These are phyloP conservation scores for Chelidonichthys spinosus DNA, from an alignment of 2,797 vertebrate species.

Conservation along the genomic window DNA sequence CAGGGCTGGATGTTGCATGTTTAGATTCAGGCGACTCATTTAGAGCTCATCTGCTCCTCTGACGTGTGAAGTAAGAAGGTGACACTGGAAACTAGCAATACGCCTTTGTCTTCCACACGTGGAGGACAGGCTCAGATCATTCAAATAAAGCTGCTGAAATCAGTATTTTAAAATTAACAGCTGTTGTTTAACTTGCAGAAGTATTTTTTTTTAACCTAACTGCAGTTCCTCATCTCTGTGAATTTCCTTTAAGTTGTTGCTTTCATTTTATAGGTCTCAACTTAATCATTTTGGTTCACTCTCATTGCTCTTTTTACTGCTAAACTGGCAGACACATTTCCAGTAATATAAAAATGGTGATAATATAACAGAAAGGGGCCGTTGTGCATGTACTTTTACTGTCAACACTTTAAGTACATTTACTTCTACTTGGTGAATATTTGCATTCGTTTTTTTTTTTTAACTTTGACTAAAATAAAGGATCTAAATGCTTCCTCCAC, in stretches of 20 bases:
- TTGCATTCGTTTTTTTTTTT: no score
- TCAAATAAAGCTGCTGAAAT: not conserved
- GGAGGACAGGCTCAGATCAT: not conserved
- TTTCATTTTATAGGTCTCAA: not conserved
- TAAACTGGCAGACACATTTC: not conserved
- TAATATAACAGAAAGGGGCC: not conserved
- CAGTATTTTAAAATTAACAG: not conserved
- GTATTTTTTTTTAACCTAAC: no score
- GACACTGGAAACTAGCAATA: not conserved
- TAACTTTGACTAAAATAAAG: not conserved
- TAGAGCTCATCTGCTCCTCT: not conserved
- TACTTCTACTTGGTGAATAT: no score
- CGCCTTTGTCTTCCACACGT: not conserved
- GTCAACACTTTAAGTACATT: not conserved
- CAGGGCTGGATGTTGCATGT: not conserved
- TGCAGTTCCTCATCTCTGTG: not conserved
- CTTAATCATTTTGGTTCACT: not conserved
- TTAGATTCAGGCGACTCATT: slow-evolving; percentile 40
- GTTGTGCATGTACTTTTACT: slow-evolving; percentile 1
- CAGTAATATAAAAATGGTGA: not conserved
- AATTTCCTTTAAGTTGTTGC: not conserved
- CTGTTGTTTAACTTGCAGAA: no score
- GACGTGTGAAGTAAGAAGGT: slow-evolving; percentile 1
- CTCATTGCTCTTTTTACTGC: not conserved
- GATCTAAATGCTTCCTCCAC: not conserved